These are phyloP conservation scores for Oryzias dopingdopingensis DNA, from an alignment of 2,797 vertebrate species.

Conservation along the genomic window DNA sequence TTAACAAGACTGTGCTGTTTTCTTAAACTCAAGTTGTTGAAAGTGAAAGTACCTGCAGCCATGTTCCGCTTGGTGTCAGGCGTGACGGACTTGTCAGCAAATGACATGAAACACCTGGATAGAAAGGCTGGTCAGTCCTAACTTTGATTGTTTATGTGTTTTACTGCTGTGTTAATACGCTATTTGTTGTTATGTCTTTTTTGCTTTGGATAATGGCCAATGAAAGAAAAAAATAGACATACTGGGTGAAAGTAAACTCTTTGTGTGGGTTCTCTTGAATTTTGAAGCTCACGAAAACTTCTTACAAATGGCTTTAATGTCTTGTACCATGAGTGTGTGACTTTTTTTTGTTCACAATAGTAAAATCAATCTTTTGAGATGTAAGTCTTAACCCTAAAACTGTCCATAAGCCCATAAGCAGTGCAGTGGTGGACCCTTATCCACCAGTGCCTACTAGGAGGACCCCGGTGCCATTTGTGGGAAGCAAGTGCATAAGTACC, in stretches of 20 bases:
- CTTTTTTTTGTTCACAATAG: too few species aligned
- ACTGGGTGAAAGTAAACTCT: constrained; percentile 50
- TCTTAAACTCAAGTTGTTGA: constrained; percentile 58
- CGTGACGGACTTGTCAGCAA: constrained; percentile 53
- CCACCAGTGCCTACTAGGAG: too few species aligned
- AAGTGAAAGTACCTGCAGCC: constrained; percentile 74
- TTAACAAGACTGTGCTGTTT: constrained; percentile 44
- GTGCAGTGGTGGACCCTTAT: too few species aligned
- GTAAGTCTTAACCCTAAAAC: too few species aligned
- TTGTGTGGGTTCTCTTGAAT: constrained; percentile 34
- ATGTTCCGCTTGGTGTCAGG: constrained; percentile 54
- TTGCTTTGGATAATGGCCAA: constrained; percentile 39
- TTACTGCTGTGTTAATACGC: constrained; percentile 43
- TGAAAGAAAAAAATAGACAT: constrained; percentile 18
- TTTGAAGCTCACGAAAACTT: constrained; percentile 16
- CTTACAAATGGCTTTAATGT: too few species aligned
- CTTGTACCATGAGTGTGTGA: too few species aligned
- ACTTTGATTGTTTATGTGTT: constrained; percentile 27
- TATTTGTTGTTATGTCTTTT: constrained; percentile 57
- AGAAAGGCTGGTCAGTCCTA: constrained; percentile 40
- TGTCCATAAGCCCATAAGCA: too few species aligned
- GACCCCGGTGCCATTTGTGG: too few species aligned
- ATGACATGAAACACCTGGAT: constrained; percentile 57
- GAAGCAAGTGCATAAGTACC: too few species aligned
- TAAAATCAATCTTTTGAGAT: too few species aligned